These are phyloP conservation scores for Grantiella picta DNA, from an alignment of 2,113 vertebrate species.

Conservation along the genomic window DNA sequence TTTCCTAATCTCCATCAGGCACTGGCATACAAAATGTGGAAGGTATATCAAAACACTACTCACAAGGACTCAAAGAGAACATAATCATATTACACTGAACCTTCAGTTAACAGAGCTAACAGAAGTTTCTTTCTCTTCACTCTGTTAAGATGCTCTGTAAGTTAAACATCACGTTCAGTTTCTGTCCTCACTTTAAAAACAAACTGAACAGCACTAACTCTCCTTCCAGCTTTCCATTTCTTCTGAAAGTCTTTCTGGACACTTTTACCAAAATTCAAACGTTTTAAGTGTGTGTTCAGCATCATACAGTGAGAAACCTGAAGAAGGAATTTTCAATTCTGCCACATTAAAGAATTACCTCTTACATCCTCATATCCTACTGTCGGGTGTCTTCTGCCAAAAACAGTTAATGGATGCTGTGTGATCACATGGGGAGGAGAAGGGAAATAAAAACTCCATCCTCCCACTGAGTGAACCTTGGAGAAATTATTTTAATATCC, in stretches of 20 bases:
- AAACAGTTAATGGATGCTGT: background rate
- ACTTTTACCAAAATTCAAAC: background rate
- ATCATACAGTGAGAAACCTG: background rate
- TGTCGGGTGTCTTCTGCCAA: background rate
- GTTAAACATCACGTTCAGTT: rapidly evolving
- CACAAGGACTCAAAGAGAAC: background rate
- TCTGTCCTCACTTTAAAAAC: background rate
- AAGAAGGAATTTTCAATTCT: background rate
- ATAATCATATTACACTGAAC: background rate
- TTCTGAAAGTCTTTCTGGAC: background rate
- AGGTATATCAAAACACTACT: background rate
- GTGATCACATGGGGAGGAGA: background rate
- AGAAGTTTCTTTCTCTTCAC: background rate
- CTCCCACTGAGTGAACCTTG: background rate
- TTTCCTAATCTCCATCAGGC: background rate
- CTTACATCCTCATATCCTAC: background rate
- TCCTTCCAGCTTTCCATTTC: background rate
- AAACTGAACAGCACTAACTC: background rate
- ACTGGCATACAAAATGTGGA: background rate
- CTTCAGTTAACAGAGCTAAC: background rate
- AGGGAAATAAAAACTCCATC: background rate
- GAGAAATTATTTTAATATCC: background rate
- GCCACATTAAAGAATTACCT: background rate
- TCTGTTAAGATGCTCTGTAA: background rate
- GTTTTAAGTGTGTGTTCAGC: background rate